phyloP scores from a whole-genome alignment of 2,113 vertebrate species.

The Dasyurus viverrinus region DNA sequence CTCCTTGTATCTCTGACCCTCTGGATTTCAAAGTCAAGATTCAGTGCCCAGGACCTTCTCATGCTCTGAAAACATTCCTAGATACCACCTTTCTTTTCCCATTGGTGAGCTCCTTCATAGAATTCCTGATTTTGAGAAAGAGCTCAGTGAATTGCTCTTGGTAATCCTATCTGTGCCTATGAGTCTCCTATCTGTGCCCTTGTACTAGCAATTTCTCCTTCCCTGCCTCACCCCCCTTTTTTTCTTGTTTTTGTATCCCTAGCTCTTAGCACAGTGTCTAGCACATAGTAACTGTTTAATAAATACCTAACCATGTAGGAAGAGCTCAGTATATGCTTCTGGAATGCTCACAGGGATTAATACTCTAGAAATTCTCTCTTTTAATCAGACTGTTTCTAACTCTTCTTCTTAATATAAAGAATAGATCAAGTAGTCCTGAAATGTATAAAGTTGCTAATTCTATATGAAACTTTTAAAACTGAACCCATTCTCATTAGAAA shows the following conservation, averaged over 20 bases:
- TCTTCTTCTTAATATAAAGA: neutral
- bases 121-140: neutral
- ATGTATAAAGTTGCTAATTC: neutral
- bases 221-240: neutral
- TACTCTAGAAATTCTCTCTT: neutral
- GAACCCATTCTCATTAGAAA: neutral
- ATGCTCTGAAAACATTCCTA: neutral
- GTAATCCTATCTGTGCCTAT: neutral
- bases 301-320: neutral
- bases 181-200: neutral
- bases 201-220: neutral
- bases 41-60: neutral
- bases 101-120: neutral
- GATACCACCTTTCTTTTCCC: neutral
- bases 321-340: neutral
- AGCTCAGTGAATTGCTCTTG: neutral
- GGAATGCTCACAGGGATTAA: neutral
- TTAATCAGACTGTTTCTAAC: neutral
- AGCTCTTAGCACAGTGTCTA: neutral
- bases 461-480: neutral
- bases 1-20: neutral
- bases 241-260: neutral
- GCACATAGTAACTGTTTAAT: neutral
- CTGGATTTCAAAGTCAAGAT: neutral
- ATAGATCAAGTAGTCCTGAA: neutral